Evolutionary conservation across 2,113 vertebrate species (phyloP), one percentile per base, ranked within the genome.

Genomic region (Burhinus bistriatus): DNA sequence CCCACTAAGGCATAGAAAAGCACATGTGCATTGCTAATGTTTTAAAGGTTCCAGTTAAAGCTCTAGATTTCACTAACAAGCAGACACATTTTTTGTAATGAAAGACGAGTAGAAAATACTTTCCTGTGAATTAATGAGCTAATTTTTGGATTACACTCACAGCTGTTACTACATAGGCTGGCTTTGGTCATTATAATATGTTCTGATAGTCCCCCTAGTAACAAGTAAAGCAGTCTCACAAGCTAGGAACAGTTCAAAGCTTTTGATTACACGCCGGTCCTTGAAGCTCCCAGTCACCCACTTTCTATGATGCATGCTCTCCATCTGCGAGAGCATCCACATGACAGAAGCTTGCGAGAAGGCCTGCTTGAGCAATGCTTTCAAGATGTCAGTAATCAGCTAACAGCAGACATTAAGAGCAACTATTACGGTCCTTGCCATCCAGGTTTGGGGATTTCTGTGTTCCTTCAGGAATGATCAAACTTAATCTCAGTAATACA

Each of bases 381-480:
- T 99, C 98, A 98, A 98, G 98, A 98, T 98, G 98, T 97, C 98
- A 97, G 97, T 97, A 98, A 98, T 98, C 98, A 99, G 97, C 97
- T 93, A 96, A 96, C 94, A 97, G 97, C 97, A 97, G 97, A 95
- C 97, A 73, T 83, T 96, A 95, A 93, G 97, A 97, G 83, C 38
- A 44, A 22, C 87, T 68, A 42, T 70, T 72, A 51, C 83, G 93
- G 80, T 82, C 85, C 69, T 81, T 68, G 87, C 91, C 51, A 49
- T 88, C 83, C 93, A 92, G 77, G 49, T 65, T 47, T 42, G 51
- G 68, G 55, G 30, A 38, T 83, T 96, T 80, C 96, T 97, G 87
- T 12, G 66, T 96, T 95, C 88, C 95, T 83, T 94, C 95, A 96
- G 89, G 62, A 91, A 59, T 42, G 91, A 88, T 96, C 97, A 95